Evolutionary conservation across 2,797 vertebrate species (phyloP), one percentile per base, ranked within the genome.

Genomic region (Trematomus bernacchii): DNA sequence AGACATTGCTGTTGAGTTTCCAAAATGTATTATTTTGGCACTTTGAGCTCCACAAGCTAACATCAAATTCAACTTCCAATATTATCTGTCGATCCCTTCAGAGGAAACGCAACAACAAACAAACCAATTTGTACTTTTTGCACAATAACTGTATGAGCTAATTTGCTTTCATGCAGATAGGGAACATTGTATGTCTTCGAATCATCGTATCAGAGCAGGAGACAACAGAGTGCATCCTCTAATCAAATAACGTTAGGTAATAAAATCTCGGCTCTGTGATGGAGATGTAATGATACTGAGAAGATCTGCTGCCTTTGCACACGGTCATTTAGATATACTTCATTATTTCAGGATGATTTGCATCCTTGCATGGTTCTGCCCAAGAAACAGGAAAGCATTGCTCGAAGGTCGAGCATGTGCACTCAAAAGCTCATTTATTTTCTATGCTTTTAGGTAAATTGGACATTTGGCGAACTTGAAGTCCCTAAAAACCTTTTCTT

Each of bases 231-330:
- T 54, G 40, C 19, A 47, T 42, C 50, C 47, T 21, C 43, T 80
- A 89, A 91, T 57, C 57, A 47, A 68, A 77, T 89, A 76, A 84
- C n/a, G 19, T 55, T 58, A 59, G 73, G 16, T 86, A 73, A 85
- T 71, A 76, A 79, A 72, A 79, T 87, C 70, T 14, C 12, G 48
- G 14, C 44, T 66, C 52, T 51, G 30, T 33, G 53, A 30, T n/a
- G 43, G 52, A 76, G 60, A 69, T 58, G n/a, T 48, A 6, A 50
- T 21, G 50, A 55, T 15, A 16, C 59, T 23, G 60, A 68, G 46
- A 30, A 30, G 30, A 21, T 43, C 27, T 48, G 30, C 16, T 52
- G 44, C 27, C 59, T 71, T 65, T 44, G 33, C 21, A 62, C 46
- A 48, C 42, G 59, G 4, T 15, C 27, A 14, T 46, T 30, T 63